Evolutionary conservation across 2,797 vertebrate species (phyloP).

Genomic region (Sebastes itinus): DNA sequence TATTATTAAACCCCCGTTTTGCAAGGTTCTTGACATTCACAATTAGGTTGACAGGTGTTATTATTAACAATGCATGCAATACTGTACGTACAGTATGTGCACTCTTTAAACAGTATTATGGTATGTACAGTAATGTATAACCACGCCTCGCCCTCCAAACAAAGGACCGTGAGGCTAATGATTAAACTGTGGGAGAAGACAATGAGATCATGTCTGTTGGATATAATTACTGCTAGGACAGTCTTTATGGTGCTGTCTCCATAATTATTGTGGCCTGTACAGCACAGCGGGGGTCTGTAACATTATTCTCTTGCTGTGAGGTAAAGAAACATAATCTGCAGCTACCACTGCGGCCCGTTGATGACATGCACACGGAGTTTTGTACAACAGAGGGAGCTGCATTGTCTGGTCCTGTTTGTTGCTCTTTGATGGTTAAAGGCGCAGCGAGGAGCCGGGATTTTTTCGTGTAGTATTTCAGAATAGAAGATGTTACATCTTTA

Average conservation of each 20-base stretch:
- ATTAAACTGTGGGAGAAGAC: slow-evolving; percentile 53
- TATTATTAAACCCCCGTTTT: not conserved
- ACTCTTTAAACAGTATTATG: not conserved
- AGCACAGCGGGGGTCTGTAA: slow-evolving; percentile 60
- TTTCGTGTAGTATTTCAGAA: not conserved
- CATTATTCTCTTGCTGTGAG: slow-evolving; percentile 58
- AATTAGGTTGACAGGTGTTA: not conserved
- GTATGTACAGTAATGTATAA: not conserved
- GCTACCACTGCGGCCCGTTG: slow-evolving; percentile 19
- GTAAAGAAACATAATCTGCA: slow-evolving; percentile 56
- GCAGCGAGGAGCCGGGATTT: not conserved
- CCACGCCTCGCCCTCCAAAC: not conserved
- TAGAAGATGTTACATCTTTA: slow-evolving; percentile 10
- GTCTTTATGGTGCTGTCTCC: slow-evolving; percentile 50
- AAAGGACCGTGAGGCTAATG: slow-evolving; percentile 31
- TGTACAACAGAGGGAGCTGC: slow-evolving; percentile 10
- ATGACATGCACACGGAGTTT: slow-evolving; percentile 25
- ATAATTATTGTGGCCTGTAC: slow-evolving; percentile 62
- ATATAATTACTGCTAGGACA: slow-evolving; percentile 72
- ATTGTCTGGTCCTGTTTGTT: slow-evolving; percentile 23
- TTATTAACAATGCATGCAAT: not conserved
- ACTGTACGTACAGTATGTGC: not conserved
- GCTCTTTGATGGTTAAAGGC: slow-evolving; percentile 25
- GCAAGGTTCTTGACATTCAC: not conserved
- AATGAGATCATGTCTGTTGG: slow-evolving; percentile 72